These are phyloP conservation scores for Muscina levida DNA, from an alignment of 2,888 invertebrate genomes.

Conservation along the genomic window DNA sequence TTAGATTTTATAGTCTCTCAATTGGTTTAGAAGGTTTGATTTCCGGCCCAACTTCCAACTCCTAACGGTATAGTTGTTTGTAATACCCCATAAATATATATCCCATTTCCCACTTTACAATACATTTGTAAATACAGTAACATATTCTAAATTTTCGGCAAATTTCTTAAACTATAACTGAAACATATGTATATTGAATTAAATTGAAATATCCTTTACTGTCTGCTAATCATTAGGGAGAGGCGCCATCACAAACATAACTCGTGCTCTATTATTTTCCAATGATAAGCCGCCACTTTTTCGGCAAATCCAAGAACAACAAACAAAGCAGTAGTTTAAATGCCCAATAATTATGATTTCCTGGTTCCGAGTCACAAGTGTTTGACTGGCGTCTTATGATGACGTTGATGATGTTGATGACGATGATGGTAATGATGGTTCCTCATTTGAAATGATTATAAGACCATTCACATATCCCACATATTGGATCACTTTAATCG, in stretches of 20 bases:
- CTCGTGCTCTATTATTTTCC: conserved; percentile 24
- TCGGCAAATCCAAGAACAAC: neutral
- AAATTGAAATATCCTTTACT: conserved; percentile 4
- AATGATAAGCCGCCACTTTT: neutral
- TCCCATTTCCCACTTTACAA: too few relatives aligned
- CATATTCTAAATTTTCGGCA: too few relatives aligned
- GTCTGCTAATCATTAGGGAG: conserved; percentile 31
- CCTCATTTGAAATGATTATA: conserved; percentile 57
- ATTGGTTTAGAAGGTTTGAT: too few relatives aligned
- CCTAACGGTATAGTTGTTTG: too few relatives aligned
- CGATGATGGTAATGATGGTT: too few relatives aligned
- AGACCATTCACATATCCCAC: neutral
- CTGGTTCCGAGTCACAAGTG: conserved; percentile 50
- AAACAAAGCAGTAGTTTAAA: conserved; percentile 33
- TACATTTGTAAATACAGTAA: too few relatives aligned
- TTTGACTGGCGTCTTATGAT: conserved; percentile 1
- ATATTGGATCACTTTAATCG: conserved; percentile 56
- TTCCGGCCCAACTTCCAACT: too few relatives aligned
- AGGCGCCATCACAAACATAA: conserved; percentile 51
- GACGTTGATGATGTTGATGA: conserved; percentile 27
- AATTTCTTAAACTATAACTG: too few relatives aligned
- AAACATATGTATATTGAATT: neutral
- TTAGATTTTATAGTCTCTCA: too few relatives aligned
- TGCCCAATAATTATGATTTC: conserved; percentile 63
- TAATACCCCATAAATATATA: too few relatives aligned